Base-by-base conservation (phyloP, 1,140 invertebrate genomes). In the Drosophila tsacasi region DNA sequence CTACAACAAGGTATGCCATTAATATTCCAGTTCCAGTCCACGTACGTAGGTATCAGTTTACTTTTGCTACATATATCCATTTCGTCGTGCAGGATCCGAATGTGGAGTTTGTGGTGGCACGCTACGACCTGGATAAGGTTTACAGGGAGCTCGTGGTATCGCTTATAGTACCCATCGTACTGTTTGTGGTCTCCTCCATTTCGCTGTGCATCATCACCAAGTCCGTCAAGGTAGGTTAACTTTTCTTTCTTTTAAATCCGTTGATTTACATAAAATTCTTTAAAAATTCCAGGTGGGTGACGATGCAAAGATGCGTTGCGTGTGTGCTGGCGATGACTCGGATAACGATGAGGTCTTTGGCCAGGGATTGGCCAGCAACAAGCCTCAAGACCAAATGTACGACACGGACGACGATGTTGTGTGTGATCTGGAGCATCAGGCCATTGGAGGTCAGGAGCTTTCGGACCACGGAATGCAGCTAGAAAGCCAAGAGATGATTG, bases 261-360 rank as follows among this genome's bases (percentile, higher is more conserved):
- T 30, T 21, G 19, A 61, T n/a, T 49, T 49, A 0, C 0, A 50
- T 32, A 0, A 4, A 49, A n/a, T 21, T 13, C n/a, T 23, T 0
- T 13, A 1, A 0, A 17, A 3, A 3, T 46, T 60, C 10, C 23
- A 85, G 91, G 91, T 92, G 25, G 97, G 97, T 21, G 97, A 98
- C 93, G 97, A 98, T 92, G 96, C 97, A 12, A 97, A 97, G 93
- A 97, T 97, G 96, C 94, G 97, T 62, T 97, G 97, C 94, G 97
- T 97, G 84, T 95, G 95, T 54, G 90, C 89, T 21, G 87, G 86
- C 4, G 93, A 94, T 15, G 94, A 94, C 32, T 92, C 92, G 0
- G 92, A 93, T 30, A 68, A 71, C 58, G 69, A 85, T 12, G 89
- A 93, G 52, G 78, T 59, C 2, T 86, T 91, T 66, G 79, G 78